Base-by-base conservation (phyloP, 2,888 invertebrate genomes). In the Acrocera orbiculus region DNA sequence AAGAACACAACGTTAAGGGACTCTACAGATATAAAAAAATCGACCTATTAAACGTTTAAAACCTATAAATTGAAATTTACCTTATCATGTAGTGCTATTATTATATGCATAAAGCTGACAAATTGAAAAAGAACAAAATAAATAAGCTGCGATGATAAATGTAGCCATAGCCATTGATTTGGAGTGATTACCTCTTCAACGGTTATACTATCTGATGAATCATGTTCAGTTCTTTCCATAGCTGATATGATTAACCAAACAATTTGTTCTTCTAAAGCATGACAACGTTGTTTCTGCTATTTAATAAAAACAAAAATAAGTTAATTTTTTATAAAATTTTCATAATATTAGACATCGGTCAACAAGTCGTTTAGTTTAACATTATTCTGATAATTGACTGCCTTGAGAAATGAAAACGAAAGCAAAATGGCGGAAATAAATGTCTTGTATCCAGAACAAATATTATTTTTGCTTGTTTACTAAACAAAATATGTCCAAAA, bases 61-160 rank as follows among this genome's bases (percentile, higher is more conserved):
- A n/a, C 8, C 9, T 19, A 11, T 27, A 24, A 31, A 27, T n/a
- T n/a, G n/a, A n/a, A n/a, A n/a, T n/a, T 39, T 51, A 76, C 73
- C 64, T 82, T 86, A 37, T 82, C 80, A 54, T 89, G 83, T 20
- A 95, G 65, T 0, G 85, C 78, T 64, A 81, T 71, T 0, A 95
- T 87, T 51, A 95, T 83, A 50, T 85, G 86, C 20, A 87, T 83
- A 52, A 95, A 95, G 42, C 79, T 82, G 1, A 89, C 87, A 58
- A 89, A 89, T 52, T 92, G 90, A 54, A 89, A 90, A 3, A 93
- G 67, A 28, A 93, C 87, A 55, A 93, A 82, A 59, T 90, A 93
- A 42, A 95, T 93, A 5, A 93, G 68, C 56, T 93, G 92, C 5
- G 87, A 86, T 2, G 90, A 89, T 15, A 95, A 66, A 58, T 92